phyloP scores from a whole-genome alignment of 37 sponge, comb jelly and placozoan species.

The Haliclona indistincta region DNA sequence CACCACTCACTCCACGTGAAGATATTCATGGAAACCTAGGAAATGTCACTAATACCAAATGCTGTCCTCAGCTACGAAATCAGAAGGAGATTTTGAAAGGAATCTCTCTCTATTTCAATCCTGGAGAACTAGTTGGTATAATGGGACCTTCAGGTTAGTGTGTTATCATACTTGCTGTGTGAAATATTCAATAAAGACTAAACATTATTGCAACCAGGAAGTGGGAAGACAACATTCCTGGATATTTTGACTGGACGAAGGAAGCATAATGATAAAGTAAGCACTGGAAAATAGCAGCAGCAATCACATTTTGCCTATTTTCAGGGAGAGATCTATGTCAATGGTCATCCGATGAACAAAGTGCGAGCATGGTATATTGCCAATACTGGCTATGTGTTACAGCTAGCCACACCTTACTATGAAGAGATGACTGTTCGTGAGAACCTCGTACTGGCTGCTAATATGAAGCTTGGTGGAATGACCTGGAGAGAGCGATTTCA shows the following conservation, averaged over 20 bases:
- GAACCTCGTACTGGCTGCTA: slow-evolving; percentile 23
- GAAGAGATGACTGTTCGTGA: slow-evolving; percentile 49
- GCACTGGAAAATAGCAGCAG: too few species aligned
- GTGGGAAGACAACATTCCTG: slow-evolving; percentile 56
- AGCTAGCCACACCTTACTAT: slow-evolving; percentile 47
- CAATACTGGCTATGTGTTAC: slow-evolving; percentile 53
- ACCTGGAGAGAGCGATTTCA: neutral
- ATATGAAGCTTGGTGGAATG: slow-evolving; percentile 1
- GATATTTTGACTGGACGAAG: slow-evolving; percentile 46
- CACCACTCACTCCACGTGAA: too few species aligned
- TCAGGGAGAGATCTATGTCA: slow-evolving; percentile 49
- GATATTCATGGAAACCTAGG: too few species aligned
- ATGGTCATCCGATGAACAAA: slow-evolving; percentile 15
- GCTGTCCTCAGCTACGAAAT: too few species aligned
- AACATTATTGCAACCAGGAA: slow-evolving; percentile 1
- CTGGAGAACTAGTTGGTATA: slow-evolving; percentile 68
- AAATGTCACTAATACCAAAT: too few species aligned
- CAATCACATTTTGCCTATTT: neutral
- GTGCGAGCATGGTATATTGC: slow-evolving; percentile 5
- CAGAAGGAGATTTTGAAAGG: slow-evolving; percentile 43
- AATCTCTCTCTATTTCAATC: slow-evolving; percentile 67
- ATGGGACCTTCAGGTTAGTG: slow-evolving; percentile 61
- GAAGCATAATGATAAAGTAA: neutral
- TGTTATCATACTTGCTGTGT: neutral
- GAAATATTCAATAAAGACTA: neutral